Conservation (phyloP, 2,888 invertebrate genomes). For the Hymenopus coronatus region DNA sequence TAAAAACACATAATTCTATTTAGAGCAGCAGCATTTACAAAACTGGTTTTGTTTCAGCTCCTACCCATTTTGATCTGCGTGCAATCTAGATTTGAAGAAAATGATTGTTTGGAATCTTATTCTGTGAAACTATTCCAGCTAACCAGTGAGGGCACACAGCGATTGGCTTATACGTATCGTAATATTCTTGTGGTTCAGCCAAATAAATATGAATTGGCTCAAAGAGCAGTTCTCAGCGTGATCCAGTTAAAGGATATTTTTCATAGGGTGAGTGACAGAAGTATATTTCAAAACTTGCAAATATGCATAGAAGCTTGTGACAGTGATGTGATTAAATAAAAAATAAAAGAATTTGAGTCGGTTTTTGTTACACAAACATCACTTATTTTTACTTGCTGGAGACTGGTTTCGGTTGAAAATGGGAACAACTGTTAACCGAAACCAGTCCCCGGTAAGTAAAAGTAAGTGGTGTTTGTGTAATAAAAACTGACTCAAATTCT, state of each 20-base stretch:
- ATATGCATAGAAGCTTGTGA: too few relatives aligned
- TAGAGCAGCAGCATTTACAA: slow-evolving; percentile 38
- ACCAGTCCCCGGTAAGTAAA: too few relatives aligned
- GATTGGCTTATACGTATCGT: slow-evolving; percentile 59
- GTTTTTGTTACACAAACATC: too few relatives aligned
- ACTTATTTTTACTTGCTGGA: too few relatives aligned
- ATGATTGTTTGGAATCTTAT: slow-evolving; percentile 59
- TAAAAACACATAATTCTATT: slow-evolving; percentile 43
- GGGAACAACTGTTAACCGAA: too few relatives aligned
- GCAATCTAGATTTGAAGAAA: slow-evolving; percentile 41
- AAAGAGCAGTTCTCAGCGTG: slow-evolving; percentile 55
- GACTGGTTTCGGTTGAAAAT: too few relatives aligned
- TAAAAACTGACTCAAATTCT: too few relatives aligned
- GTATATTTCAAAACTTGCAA: too few relatives aligned
- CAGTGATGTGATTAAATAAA: too few relatives aligned
- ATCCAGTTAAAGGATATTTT: slow-evolving; percentile 47
- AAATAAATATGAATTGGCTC: slow-evolving; percentile 7
- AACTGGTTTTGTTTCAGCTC: slow-evolving; percentile 55
- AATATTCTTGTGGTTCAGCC: slow-evolving; percentile 47
- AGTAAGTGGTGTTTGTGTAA: too few relatives aligned
- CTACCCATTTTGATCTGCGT: slow-evolving; percentile 58
- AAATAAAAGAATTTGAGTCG: too few relatives aligned
- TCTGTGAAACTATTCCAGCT: slow-evolving; percentile 59
- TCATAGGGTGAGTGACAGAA: slow-evolving; percentile 38
- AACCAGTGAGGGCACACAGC: slow-evolving; percentile 61